Conservation (phyloP, 2,888 invertebrate species). For the Octonoba sinensis region DNA sequence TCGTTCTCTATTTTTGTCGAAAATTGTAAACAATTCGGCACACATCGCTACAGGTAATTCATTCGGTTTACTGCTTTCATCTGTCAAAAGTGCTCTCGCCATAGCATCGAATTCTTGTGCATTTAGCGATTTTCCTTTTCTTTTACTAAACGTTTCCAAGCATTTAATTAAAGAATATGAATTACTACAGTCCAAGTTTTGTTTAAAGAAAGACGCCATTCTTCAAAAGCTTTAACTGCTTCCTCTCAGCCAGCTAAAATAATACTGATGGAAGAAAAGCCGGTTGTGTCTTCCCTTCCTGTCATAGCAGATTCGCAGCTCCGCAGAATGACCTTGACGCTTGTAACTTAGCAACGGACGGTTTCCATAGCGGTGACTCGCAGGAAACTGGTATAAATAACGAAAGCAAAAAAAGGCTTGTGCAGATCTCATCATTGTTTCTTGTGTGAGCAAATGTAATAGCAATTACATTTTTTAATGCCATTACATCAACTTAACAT, state of each 20-base stretch:
- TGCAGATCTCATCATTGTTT: neutral
- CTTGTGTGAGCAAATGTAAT: too few species aligned
- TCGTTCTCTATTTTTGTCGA: conserved; percentile 66
- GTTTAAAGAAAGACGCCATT: neutral
- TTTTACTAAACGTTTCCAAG: neutral
- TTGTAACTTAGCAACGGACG: conserved; percentile 26
- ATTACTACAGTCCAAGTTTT: neutral
- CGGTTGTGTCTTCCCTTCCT: neutral
- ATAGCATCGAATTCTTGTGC: conserved; percentile 1
- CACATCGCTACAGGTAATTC: neutral
- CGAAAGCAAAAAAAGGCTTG: neutral
- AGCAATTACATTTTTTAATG: too few species aligned
- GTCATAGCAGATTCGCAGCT: neutral
- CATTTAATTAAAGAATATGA: neutral
- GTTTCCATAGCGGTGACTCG: neutral
- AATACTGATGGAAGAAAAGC: neutral
- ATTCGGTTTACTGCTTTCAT: conserved; percentile 2
- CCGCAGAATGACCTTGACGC: conserved; percentile 2
- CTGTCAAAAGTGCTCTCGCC: neutral
- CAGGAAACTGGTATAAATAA: neutral
- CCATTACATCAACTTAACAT: too few species aligned
- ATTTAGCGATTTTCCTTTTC: neutral
- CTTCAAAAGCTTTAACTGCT: neutral
- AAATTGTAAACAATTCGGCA: conserved; percentile 35
- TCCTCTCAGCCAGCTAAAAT: neutral